A percentile compares a stretch with the other conserved stretches of the same genome.
Evolutionary conservation across 2,113 vertebrate genomes (phyloP).

Genomic region (Passer domesticus): DNA sequence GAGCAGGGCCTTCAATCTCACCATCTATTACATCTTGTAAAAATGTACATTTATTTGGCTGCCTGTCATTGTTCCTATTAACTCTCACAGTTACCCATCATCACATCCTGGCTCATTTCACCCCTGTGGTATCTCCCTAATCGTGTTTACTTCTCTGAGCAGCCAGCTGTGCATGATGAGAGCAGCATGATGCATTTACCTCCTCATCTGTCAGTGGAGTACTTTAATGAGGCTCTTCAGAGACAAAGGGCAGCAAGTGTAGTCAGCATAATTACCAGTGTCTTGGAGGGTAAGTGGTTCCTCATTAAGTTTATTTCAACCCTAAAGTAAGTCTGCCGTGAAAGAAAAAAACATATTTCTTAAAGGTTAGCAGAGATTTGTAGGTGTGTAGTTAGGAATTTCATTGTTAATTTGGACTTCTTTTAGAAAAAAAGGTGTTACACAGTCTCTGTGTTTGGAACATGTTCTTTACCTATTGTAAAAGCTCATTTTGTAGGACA

Average conservation of each 20-base stretch:
- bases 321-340: background rate
- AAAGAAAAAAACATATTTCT: background rate
- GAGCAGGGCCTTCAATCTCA: background rate
- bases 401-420: background rate
- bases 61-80: background rate
- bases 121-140: conserved; percentile 18
- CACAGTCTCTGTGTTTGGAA: background rate
- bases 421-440: background rate
- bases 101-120: background rate
- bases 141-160: conserved; percentile 44
- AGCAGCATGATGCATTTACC: conserved; percentile 76
- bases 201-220: conserved; percentile 77
- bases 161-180: conserved; percentile 80
- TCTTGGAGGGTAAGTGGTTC: conserved; percentile 88
- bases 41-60: background rate
- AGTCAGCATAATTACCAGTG: conserved; percentile 91
- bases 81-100: background rate
- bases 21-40: background rate
- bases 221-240: conserved; percentile 76
- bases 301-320: conserved; percentile 2
- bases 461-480: background rate
- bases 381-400: background rate
- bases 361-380: background rate
- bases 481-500: background rate
- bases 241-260: conserved; percentile 86